These are phyloP conservation scores for Lasioglossum zephyrum DNA, from an alignment of 2,888 invertebrate species.

Conservation along the genomic window DNA sequence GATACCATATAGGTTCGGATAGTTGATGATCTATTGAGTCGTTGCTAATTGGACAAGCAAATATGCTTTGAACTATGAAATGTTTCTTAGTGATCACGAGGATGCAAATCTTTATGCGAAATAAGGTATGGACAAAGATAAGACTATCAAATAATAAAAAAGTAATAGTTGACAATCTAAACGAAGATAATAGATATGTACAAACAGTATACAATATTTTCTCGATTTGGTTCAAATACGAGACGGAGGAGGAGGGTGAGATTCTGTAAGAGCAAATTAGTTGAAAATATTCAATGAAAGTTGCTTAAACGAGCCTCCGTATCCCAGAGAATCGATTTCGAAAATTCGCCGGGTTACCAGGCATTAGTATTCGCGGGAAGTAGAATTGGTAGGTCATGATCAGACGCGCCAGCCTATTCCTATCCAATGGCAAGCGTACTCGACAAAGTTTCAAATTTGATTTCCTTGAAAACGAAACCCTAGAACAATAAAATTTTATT, in stretches of 20 bases:
- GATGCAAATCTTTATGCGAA: too few relatives aligned
- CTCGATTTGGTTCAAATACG: neutral
- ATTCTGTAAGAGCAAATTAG: neutral
- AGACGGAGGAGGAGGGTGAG: neutral
- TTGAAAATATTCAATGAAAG: neutral
- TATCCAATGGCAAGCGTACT: neutral
- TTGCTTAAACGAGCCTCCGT: neutral
- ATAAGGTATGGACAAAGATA: neutral
- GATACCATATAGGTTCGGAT: neutral
- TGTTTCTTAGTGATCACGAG: too few relatives aligned
- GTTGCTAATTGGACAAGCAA: neutral
- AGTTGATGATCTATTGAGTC: neutral
- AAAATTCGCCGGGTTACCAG: neutral
- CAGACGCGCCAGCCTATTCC: neutral
- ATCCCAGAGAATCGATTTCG: neutral
- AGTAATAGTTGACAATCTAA: neutral
- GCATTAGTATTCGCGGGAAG: neutral
- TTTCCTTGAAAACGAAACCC: neutral
- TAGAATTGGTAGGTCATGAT: slow-evolving; percentile 1
- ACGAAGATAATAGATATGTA: neutral
- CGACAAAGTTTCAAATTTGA: slow-evolving; percentile 2
- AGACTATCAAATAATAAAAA: neutral
- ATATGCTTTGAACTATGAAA: neutral
- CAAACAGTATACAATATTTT: neutral
- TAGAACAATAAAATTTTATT: neutral